Percentiles rank a stretch among this genome's conserved stretches.
Evolutionary conservation across 1,140 invertebrate species (phyloP).

Genomic region (Bicyclus anynana): DNA sequence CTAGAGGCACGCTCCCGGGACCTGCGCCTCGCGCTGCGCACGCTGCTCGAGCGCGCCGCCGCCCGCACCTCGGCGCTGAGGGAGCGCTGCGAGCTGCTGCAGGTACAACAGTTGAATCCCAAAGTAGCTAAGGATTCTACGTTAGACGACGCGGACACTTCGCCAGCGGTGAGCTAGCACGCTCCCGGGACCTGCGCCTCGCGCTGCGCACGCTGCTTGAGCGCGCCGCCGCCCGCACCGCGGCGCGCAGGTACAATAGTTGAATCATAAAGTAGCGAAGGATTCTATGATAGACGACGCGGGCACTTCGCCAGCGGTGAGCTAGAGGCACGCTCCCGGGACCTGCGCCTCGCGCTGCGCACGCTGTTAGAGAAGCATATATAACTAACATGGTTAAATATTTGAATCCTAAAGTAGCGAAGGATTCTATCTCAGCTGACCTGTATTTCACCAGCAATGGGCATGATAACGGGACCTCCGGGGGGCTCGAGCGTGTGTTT

Average conservation of each 20-base stretch:
- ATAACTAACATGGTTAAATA: no score
- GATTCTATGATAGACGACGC: no score
- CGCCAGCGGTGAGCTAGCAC: slow-evolving; percentile 82
- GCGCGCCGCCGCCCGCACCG: slow-evolving; percentile 82
- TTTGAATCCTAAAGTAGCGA: no score
- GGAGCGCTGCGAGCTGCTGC: slow-evolving; percentile 91
- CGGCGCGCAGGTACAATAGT: slow-evolving; percentile 80
- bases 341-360: slow-evolving; percentile 81
- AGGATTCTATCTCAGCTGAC: no score
- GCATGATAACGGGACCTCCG: no score
- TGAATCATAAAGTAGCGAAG: no score
- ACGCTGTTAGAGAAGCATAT: slow-evolving; percentile 86
- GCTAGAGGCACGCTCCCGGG: slow-evolving; percentile 82
- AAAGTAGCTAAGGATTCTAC: no score
- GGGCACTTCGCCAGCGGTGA: slow-evolving; percentile 88
- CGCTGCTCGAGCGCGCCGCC: slow-evolving; percentile 84
- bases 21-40: slow-evolving; percentile 81
- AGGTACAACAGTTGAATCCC: slow-evolving; percentile 67
- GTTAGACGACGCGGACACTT: slow-evolving; percentile 92
- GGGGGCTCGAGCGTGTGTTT: no score
- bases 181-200: slow-evolving; percentile 81
- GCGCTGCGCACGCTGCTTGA: slow-evolving; percentile 83
- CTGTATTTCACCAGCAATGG: no score
- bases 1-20: slow-evolving; percentile 83
- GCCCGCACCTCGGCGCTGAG: slow-evolving; percentile 84